Conservation (phyloP, 2,797 vertebrate genomes). For the Chrysocyon brachyurus region DNA sequence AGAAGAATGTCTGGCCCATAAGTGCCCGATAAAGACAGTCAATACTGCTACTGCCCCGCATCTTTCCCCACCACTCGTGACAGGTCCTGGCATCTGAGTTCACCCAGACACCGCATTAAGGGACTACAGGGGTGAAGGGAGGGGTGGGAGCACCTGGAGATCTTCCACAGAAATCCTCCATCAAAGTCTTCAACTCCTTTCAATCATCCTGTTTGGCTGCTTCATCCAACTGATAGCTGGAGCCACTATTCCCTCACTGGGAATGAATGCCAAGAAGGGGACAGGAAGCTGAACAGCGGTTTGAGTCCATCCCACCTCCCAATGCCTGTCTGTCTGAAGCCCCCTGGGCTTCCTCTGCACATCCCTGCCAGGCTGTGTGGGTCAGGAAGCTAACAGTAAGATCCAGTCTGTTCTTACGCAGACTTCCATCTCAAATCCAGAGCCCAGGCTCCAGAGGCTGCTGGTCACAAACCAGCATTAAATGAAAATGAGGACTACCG, state of each 20-base stretch:
- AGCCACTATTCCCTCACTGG: neutral
- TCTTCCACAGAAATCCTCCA: neutral
- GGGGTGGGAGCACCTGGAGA: neutral
- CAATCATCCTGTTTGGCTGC: neutral
- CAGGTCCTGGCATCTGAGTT: neutral
- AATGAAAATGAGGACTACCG: conserved; percentile 45
- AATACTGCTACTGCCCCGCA: neutral
- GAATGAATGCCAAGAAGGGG: neutral
- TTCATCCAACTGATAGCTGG: neutral
- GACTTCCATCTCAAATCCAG: conserved; percentile 17
- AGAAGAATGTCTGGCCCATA: neutral
- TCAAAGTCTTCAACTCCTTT: neutral
- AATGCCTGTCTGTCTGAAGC: neutral
- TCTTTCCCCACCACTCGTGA: neutral
- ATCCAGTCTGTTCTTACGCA: conserved; percentile 17
- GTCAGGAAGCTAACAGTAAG: neutral
- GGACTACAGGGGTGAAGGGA: neutral
- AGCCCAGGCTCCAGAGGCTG: neutral
- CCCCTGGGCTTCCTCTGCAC: neutral
- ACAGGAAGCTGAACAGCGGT: neutral
- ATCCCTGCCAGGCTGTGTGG: neutral
- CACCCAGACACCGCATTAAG: neutral
- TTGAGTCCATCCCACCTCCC: neutral
- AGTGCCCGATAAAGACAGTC: neutral
- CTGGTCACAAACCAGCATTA: neutral